Evolutionary conservation across 2,113 vertebrate genomes (phyloP), one percentile per base, ranked within the genome.

Genomic region (Geococcyx californianus): DNA sequence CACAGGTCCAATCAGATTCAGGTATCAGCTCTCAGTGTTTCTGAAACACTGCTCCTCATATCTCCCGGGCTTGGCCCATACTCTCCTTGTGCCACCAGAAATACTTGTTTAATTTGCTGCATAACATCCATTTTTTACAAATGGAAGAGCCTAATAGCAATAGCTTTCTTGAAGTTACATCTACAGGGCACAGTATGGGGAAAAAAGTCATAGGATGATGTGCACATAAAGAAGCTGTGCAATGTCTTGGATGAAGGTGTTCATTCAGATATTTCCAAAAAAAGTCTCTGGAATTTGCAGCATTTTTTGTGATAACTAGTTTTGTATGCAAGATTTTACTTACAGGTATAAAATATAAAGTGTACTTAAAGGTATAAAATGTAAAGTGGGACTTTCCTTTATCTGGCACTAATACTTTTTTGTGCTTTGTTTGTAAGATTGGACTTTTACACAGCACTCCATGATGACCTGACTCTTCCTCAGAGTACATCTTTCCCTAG

Each of bases 181-280:
- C 29, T 49, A 8, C 3, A 1, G 9, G 12, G 16, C 26, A 24
- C 1, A 2, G 8, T 1, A 33, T 3, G 4, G 40, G 52, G 13
- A 36, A 66, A 55, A 34, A 19, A 5, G 36, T 63, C 23, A 21
- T 2, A 44, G 14, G 11, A 14, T 81, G 72, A 23, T 34, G 29
- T 1, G 3, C 14, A 17, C 10, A 34, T 3, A 47, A 74, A 84
- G 16, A 23, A 85, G 40, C 16, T 68, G 49, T 3, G 8, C 14
- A 42, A 74, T 58, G 28, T 6, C 36, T 85, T 60, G 60, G n/a
- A 44, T 23, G 9, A 40, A 84, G 62, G 13, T 11, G 8, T 47
- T 55, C 54, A 59, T 54, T 40, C 2, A 2, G 16, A 1, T 62
- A 47, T 78, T 90, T 92, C 44, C 25, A 70, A 44, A 18, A 55